Evolutionary conservation across 30 jellyfish, hydroid and myxozoan species (phyloP).

Genomic region (Phacellophora camtschatica): DNA sequence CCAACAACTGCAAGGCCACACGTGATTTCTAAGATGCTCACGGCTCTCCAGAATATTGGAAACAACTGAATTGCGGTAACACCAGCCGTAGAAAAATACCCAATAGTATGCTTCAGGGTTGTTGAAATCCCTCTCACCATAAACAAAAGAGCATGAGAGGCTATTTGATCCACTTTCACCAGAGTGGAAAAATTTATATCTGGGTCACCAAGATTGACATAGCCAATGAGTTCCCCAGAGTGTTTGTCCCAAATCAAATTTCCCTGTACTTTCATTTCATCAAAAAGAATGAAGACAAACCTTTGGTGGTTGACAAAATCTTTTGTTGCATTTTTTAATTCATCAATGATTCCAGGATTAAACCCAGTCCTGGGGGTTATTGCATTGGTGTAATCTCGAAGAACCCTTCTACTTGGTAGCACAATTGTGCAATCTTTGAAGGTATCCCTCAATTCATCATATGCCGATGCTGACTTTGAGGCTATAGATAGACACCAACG

Average conservation of each 20-base stretch:
- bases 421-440: neutral
- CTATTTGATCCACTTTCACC: conserved; percentile 5
- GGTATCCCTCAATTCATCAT: conserved; percentile 31
- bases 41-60: conserved; percentile 5
- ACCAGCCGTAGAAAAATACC: conserved; percentile 57
- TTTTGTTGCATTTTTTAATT: neutral
- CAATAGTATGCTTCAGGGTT: conserved; percentile 2
- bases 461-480: conserved; percentile 33
- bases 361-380: conserved; percentile 14
- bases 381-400: conserved; percentile 32
- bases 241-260: conserved; percentile 21
- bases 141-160: conserved; percentile 41
- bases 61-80: conserved; percentile 7
- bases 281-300: conserved; percentile 6
- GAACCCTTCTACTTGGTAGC: conserved; percentile 21
- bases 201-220: conserved; percentile 21
- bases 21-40: neutral
- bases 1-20: conserved; percentile 28
- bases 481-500: conserved; percentile 12
- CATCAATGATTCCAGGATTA: conserved; percentile 1
- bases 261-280: conserved; percentile 39
- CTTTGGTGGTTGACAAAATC: neutral
- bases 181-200: conserved; percentile 11
- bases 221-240: conserved; percentile 51
- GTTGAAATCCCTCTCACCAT: conserved; percentile 44